Base-by-base conservation (phyloP, 2,797 vertebrate species). In the Mareca penelope region DNA sequence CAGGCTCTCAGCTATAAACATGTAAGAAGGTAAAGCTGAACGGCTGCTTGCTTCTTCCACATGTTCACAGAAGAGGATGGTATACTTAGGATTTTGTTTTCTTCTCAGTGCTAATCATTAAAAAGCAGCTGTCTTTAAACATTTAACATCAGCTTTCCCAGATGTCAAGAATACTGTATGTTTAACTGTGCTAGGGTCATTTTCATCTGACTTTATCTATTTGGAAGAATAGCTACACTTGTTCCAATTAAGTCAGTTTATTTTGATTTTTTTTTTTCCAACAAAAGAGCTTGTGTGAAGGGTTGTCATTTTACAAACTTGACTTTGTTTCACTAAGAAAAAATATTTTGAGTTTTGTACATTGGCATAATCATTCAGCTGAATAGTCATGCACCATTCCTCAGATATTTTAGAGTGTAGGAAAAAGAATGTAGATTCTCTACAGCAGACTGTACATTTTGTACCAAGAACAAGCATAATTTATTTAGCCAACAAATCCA, bases 371-470 rank as follows among this genome's bases (percentile, higher is more conserved):
- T 71, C 37, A 55, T 56, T 42, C 33, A 42, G 21, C 53, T 80
- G 92, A 94, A 88, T 70, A 88, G 57, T 90, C 71, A 75, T 75
- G 88, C 85, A 86, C 88, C 95, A 97, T 97, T 96, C 94, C 64
- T 94, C 26, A 22, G 80, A 97, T 96, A 68, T 75, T 96, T 97
- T 64, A 85, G 85, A 88, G 85, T 87, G 96, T 96, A 88, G 96
- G 95, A 95, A 94, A 96, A 96, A 94, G 80, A 96, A 94, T 55
- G 79, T 39, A 69, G 28, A 69, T 78, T 94, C 88, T 90, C 76
- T 61, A 59, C 75, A 95, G 79, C 53, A 88, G 57, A 48, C 64
- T 65, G 88, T 37, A 94, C 78, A 91, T 94, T 97, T 90, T 88
- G 60, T 89, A 93, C 71, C 28, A 73, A 91, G 80, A 90, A 77